phyloP scores from a whole-genome alignment of 2,113 vertebrate species.

The Pteruthius melanotis region DNA sequence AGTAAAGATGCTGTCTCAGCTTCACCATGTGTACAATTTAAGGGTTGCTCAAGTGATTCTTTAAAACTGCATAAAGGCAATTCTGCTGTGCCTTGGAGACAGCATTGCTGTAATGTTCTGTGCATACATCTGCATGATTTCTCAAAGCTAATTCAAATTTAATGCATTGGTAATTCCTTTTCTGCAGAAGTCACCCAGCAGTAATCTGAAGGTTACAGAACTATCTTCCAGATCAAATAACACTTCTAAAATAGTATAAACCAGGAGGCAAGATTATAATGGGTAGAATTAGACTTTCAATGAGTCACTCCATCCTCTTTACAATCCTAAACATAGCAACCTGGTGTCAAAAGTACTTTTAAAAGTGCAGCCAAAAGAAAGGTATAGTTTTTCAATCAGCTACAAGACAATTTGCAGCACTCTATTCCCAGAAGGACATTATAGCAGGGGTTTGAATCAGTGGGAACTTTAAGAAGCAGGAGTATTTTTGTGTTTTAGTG shows the following conservation, averaged over 20 bases:
- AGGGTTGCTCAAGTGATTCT: slow-evolving; percentile 76
- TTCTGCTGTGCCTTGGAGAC: slow-evolving; percentile 74
- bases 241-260: slow-evolving; percentile 66
- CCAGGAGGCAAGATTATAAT: slow-evolving; percentile 55
- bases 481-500: neutral
- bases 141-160: slow-evolving; percentile 80
- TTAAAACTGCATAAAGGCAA: slow-evolving; percentile 78
- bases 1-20: slow-evolving; percentile 74
- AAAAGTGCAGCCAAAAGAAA: neutral
- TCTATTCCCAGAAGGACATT: neutral
- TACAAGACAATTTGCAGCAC: neutral
- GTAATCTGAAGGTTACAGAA: slow-evolving; percentile 77
- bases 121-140: slow-evolving; percentile 81
- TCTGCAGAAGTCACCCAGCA: slow-evolving; percentile 68
- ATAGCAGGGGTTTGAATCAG: neutral
- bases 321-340: slow-evolving; percentile 4
- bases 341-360: slow-evolving; percentile 47
- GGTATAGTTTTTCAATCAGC: neutral
- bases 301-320: slow-evolving; percentile 49
- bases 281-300: slow-evolving; percentile 56
- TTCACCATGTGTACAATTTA: slow-evolving; percentile 74
- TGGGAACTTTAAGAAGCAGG: neutral
- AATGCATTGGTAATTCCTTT: slow-evolving; percentile 79
- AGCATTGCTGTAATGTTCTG: slow-evolving; percentile 67
- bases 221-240: slow-evolving; percentile 74